Evolutionary conservation across 2,113 vertebrate genomes (phyloP).

Genomic region (Peromyscus leucopus): DNA sequence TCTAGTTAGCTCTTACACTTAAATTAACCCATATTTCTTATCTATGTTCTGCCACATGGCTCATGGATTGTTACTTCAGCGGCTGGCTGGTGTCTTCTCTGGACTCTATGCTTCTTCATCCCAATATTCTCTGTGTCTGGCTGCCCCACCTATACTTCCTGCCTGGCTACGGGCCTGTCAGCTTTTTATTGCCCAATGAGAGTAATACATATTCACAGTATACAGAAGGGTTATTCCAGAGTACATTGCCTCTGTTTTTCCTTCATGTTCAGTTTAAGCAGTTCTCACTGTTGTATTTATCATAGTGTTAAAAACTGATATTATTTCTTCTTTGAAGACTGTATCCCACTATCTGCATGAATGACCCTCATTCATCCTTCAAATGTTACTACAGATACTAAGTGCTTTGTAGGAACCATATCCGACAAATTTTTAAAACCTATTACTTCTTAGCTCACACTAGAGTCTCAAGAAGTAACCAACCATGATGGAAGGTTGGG

Average conservation of each 20-base stretch:
- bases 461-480: neutral
- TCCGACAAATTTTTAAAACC: neutral
- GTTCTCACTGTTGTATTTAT: neutral
- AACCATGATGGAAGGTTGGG: neutral
- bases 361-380: neutral
- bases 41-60: no score
- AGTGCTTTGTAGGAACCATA: neutral
- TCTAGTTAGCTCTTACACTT: no score
- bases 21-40: no score
- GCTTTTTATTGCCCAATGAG: no score
- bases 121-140: no score
- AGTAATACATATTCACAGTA: no score
- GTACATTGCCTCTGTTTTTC: neutral
- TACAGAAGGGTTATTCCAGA: no score
- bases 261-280: neutral
- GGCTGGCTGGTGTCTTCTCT: no score
- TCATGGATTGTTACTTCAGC: no score
- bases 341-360: neutral
- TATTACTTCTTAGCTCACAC: neutral
- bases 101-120: no score
- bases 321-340: neutral
- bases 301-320: neutral
- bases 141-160: no score
- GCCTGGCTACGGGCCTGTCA: no score
- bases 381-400: neutral